These are phyloP conservation scores for Tragelaphus buxtoni DNA, from an alignment of 2,113 vertebrate genomes.

Conservation along the genomic window DNA sequence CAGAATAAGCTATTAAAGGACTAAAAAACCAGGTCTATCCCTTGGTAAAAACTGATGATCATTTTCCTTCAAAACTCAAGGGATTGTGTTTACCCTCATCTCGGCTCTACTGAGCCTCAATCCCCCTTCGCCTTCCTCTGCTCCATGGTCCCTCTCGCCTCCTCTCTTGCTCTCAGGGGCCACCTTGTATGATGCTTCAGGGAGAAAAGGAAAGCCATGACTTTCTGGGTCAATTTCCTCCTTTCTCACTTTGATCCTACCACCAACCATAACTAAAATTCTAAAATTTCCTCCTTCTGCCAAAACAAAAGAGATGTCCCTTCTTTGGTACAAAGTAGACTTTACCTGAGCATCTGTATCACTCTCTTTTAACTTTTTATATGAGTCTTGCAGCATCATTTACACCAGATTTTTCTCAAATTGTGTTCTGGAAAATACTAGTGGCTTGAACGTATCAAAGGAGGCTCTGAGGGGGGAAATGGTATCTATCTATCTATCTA, in stretches of 20 bases:
- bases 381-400: neutral
- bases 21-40: neutral
- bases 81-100: neutral
- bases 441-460: neutral
- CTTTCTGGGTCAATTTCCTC: neutral
- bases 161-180: neutral
- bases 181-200: neutral
- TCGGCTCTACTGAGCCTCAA: neutral
- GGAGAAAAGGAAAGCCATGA: neutral
- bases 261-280: neutral
- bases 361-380: neutral
- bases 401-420: neutral
- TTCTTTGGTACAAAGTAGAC: neutral
- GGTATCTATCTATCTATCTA: neutral
- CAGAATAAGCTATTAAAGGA: neutral
- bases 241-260: neutral
- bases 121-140: accelerated
- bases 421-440: neutral
- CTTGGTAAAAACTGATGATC: neutral
- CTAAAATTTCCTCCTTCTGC: neutral
- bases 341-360: neutral
- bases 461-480: neutral
- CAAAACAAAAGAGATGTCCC: neutral
- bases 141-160: accelerated
- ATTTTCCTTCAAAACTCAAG: neutral